Conservation (phyloP, 2,888 invertebrate species). For the Spilosoma lubricipeda region DNA sequence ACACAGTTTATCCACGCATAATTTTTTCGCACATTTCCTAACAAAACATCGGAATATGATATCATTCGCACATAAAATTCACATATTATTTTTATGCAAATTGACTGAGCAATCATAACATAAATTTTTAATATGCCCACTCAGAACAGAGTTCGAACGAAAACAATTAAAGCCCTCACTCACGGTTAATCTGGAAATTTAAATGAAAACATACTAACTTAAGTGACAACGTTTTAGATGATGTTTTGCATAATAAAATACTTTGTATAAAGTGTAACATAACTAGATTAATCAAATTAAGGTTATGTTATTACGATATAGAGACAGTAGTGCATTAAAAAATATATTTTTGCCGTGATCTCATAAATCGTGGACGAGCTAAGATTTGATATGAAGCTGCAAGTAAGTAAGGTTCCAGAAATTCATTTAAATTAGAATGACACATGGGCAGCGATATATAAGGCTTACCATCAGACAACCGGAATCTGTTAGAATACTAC, state of each 20-base stretch:
- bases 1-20: conserved; percentile 50
- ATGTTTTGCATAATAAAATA: background rate
- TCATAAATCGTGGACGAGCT: too few relatives aligned
- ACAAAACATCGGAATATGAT: conserved; percentile 68
- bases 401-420: background rate
- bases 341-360: too few relatives aligned
- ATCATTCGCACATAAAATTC: conserved; percentile 75
- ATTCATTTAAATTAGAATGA: background rate
- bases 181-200: background rate
- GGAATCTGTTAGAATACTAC: background rate
- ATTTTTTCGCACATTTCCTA: conserved; percentile 67
- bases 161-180: conserved; percentile 55
- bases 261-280: background rate
- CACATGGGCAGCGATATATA: background rate
- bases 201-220: background rate
- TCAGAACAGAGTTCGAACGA: conserved; percentile 57
- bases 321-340: background rate
- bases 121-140: conserved; percentile 72
- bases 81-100: conserved; percentile 78
- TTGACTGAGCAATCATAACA: conserved; percentile 78
- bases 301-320: background rate
- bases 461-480: background rate
- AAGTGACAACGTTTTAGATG: background rate
- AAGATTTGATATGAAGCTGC: too few relatives aligned
- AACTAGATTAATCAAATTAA: background rate